phyloP scores from a whole-genome alignment of 2,113 vertebrate genomes.

The Theristicus caerulescens region DNA sequence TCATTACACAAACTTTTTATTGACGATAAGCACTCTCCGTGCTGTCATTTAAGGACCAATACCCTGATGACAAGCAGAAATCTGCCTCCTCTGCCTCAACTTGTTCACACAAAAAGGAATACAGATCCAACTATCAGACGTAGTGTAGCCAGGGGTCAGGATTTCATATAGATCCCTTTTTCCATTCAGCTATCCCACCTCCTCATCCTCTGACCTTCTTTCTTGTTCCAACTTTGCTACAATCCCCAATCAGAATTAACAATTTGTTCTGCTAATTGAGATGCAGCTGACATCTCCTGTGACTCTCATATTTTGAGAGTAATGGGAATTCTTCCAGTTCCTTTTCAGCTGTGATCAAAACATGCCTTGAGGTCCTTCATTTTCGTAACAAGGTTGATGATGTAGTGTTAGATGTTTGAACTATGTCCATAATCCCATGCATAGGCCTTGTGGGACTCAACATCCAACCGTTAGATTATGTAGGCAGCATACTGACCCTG shows the following conservation, averaged over 20 bases:
- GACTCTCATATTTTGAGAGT: not conserved
- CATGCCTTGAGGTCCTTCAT: not conserved
- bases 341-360: not conserved
- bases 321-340: not conserved
- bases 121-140: not conserved
- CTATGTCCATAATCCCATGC: not conserved
- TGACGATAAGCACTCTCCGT: not conserved
- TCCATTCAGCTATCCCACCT: not conserved
- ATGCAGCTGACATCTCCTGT: not conserved
- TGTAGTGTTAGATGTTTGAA: not conserved
- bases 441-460: not conserved
- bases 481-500: not conserved
- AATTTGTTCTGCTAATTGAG: not conserved
- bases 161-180: not conserved
- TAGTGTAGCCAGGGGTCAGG: not conserved
- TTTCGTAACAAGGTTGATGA: not conserved
- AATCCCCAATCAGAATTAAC: not conserved
- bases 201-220: not conserved
- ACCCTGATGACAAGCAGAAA: not conserved
- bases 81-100: not conserved
- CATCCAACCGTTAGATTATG: not conserved
- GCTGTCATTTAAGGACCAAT: not conserved
- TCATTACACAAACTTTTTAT: not conserved
- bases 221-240: not conserved
- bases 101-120: not conserved